phyloP scores from a whole-genome alignment of 2,888 invertebrate species.

The Tuberolachnus salignus region DNA sequence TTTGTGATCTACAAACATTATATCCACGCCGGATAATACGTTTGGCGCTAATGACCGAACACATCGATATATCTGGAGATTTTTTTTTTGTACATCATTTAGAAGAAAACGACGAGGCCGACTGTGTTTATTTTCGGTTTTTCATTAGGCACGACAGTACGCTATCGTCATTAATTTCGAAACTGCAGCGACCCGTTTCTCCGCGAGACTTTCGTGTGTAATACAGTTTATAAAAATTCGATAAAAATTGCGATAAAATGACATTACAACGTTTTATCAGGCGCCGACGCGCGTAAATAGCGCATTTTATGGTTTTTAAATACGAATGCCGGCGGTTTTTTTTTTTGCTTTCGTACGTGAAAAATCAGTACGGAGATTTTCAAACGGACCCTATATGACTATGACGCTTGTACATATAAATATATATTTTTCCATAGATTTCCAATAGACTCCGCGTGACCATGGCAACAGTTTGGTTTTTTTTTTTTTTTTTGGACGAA shows the following conservation, averaged over 20 bases:
- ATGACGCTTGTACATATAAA: no score
- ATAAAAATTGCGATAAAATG: conserved; percentile 19
- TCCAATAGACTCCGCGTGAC: no score
- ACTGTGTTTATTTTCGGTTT: neutral
- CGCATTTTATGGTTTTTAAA: no score
- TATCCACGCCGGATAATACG: neutral
- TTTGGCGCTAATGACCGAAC: neutral
- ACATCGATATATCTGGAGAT: conserved; percentile 3
- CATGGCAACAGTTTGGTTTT: no score
- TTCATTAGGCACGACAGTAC: neutral
- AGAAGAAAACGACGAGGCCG: neutral
- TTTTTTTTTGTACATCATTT: neutral
- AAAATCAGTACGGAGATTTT: no score
- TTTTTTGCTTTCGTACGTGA: no score
- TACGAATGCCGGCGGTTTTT: no score
- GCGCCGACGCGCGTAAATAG: no score
- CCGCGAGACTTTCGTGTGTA: neutral
- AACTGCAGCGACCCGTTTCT: neutral
- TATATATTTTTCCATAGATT: no score
- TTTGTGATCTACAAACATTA: neutral
- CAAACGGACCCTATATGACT: no score
- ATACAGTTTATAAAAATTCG: neutral
- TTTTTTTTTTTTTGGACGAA: no score
- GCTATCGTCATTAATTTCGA: neutral
- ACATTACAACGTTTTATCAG: neutral